These are phyloP conservation scores for Perca flavescens DNA, from an alignment of 2,113 vertebrate species.

Conservation along the genomic window DNA sequence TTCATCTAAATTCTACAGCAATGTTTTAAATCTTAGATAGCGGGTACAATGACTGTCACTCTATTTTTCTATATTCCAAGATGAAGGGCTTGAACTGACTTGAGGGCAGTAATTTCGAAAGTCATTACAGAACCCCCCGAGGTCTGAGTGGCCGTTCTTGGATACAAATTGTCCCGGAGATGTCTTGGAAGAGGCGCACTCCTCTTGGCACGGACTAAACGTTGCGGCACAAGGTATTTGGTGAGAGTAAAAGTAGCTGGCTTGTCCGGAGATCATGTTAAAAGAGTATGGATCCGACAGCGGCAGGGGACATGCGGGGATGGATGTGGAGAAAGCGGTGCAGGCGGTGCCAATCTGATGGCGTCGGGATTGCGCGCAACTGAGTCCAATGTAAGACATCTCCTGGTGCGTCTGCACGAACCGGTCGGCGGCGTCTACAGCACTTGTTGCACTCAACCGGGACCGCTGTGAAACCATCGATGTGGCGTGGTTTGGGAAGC, in stretches of 20 bases:
- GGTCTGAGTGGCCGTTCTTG: constrained; percentile 66
- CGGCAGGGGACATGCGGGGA: constrained; percentile 74
- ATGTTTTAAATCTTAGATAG: not conserved
- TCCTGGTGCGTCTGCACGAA: constrained; percentile 76
- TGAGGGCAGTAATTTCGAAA: constrained; percentile 74
- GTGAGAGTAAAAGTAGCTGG: constrained; percentile 83
- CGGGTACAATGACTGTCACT: not conserved
- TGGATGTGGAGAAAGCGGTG: constrained; percentile 75
- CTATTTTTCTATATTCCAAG: constrained; percentile 70
- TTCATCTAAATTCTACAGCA: constrained; percentile 28
- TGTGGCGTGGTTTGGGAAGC: constrained; percentile 66
- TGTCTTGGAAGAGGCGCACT: constrained; percentile 57
- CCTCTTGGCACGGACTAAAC: constrained; percentile 67
- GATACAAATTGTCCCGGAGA: constrained; percentile 65
- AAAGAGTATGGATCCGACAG: constrained; percentile 75
- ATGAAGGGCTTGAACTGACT: constrained; percentile 45
- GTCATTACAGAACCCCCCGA: constrained; percentile 66
- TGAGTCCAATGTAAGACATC: constrained; percentile 76
- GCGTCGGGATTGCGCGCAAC: constrained; percentile 69
- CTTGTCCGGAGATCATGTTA: constrained; percentile 80
- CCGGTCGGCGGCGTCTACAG: constrained; percentile 53
- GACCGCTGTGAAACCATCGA: constrained; percentile 73
- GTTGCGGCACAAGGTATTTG: constrained; percentile 73
- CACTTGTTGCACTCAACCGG: constrained; percentile 43
- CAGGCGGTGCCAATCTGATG: constrained; percentile 75